Evolutionary conservation across 2,113 vertebrate species (phyloP).

Genomic region (Hipposideros armiger): DNA sequence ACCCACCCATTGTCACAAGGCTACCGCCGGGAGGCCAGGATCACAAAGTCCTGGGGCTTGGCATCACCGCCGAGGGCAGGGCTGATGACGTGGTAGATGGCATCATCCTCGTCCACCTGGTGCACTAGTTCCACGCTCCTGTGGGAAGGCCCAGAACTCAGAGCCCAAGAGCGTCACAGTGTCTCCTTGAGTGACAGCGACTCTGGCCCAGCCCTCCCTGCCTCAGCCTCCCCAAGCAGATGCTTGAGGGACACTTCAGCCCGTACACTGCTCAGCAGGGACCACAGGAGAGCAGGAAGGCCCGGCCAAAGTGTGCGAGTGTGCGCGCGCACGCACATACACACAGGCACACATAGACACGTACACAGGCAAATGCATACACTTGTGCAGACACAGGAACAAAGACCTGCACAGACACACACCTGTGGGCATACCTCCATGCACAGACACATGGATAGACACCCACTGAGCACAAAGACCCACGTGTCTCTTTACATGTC

Average conservation of each 20-base stretch:
- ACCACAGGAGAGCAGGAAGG: background rate
- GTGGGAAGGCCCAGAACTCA: background rate
- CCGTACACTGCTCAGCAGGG: background rate
- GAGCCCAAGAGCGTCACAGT: background rate
- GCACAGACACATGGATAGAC: background rate
- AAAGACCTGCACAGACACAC: background rate
- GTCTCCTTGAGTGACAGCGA: background rate
- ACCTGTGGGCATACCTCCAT: too few species aligned
- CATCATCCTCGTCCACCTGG: slow-evolving; percentile 93
- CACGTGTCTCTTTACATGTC: background rate
- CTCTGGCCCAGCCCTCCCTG: background rate
- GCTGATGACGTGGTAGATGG: slow-evolving; percentile 93
- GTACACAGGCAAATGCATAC: background rate
- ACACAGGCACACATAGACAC: background rate
- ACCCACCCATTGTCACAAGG: slow-evolving; percentile 93
- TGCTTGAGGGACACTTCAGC: too few species aligned
- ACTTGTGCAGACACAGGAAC: background rate
- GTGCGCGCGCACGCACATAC: too few species aligned
- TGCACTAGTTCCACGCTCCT: slow-evolving; percentile 93
- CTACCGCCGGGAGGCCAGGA: slow-evolving; percentile 93
- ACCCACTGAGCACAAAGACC: background rate
- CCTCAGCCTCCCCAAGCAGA: background rate
- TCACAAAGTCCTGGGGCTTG: slow-evolving; percentile 94
- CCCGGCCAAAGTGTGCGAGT: background rate
- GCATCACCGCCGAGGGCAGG: slow-evolving; percentile 86